These are phyloP conservation scores for Capreolus pygargus DNA, from an alignment of 2,113 vertebrate genomes.

Conservation along the genomic window DNA sequence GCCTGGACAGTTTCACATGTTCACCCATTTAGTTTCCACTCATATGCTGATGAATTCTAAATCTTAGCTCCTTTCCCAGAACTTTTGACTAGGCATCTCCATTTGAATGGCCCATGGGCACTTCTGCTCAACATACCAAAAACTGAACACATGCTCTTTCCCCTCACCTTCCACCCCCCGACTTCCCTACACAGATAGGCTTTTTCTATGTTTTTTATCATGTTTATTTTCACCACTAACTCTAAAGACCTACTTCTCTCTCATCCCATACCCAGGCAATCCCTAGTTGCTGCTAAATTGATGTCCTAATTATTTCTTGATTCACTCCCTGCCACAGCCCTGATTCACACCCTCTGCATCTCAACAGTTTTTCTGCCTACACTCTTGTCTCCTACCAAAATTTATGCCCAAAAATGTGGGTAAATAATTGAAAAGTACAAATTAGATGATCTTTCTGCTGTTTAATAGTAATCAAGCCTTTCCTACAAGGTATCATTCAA, in stretches of 20 bases:
- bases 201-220: background rate
- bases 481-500: background rate
- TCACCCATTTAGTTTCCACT: background rate
- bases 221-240: background rate
- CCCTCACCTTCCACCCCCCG: background rate
- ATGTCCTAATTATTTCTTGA: background rate
- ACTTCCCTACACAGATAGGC: background rate
- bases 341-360: background rate
- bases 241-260: background rate
- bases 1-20: background rate
- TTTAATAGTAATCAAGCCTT: background rate
- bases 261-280: background rate
- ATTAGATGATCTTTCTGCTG: background rate
- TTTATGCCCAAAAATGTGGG: background rate
- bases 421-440: background rate
- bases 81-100: background rate
- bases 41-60: background rate
- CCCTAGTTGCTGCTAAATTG: background rate
- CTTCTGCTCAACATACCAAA: background rate
- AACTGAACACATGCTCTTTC: background rate
- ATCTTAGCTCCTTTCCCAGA: background rate
- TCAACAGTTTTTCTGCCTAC: background rate
- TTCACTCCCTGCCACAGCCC: background rate
- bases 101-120: background rate
- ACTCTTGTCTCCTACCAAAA: background rate